phyloP scores from a whole-genome alignment of 2,113 vertebrate genomes.

The Ailurus styani region DNA sequence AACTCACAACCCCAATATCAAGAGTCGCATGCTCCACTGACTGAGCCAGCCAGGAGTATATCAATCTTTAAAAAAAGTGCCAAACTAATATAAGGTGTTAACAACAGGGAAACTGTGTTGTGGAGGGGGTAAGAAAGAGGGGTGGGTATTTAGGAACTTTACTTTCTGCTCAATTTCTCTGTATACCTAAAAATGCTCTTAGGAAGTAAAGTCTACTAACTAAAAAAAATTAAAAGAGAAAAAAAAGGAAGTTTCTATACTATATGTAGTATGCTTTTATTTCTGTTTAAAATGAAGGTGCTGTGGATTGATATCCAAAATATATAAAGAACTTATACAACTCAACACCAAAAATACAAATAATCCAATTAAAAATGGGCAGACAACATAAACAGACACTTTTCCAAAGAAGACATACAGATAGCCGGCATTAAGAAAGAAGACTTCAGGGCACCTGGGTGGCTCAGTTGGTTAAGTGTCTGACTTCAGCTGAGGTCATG shows the following conservation, averaged over 20 bases:
- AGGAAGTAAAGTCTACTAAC: neutral
- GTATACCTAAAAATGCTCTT: neutral
- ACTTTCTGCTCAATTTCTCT: neutral
- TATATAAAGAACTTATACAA: neutral
- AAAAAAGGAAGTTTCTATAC: neutral
- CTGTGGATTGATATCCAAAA: neutral
- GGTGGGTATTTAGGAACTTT: neutral
- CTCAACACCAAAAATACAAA: neutral
- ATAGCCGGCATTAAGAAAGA: neutral
- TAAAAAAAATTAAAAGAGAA: neutral
- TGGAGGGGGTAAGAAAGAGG: no score
- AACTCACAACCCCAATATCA: neutral
- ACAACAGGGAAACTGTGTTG: neutral
- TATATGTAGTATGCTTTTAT: neutral
- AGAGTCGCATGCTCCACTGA: neutral
- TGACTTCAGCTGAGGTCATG: no score
- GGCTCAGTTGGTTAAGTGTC: no score
- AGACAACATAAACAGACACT: neutral
- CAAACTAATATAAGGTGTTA: neutral
- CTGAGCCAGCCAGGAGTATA: neutral
- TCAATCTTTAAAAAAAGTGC: neutral
- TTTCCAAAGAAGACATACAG: neutral
- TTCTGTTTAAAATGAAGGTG: neutral
- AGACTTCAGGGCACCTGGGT: neutral
- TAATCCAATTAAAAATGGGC: neutral